These are phyloP conservation scores for Pocota personata DNA, from an alignment of 2,888 invertebrate genomes.

Conservation along the genomic window DNA sequence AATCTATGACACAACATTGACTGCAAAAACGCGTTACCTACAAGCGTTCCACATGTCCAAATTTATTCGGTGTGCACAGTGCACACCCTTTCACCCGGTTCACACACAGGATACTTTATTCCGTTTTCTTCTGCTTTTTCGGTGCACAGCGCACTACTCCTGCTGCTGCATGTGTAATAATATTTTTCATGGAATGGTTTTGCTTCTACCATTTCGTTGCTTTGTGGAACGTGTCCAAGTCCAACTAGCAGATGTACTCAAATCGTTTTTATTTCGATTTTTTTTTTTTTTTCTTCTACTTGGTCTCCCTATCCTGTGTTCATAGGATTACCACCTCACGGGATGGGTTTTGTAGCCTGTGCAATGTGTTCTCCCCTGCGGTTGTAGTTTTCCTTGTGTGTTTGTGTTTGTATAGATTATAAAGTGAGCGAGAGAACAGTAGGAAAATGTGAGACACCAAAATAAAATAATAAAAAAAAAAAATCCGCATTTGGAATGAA, in stretches of 20 bases:
- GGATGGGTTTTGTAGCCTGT: slow-evolving; percentile 12
- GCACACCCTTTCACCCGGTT: slow-evolving; percentile 34
- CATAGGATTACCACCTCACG: slow-evolving; percentile 51
- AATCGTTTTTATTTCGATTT: slow-evolving; percentile 38
- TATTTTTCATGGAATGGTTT: slow-evolving; percentile 48
- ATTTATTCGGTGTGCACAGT: slow-evolving; percentile 35
- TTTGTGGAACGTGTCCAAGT: slow-evolving; percentile 72
- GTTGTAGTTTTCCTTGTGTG: slow-evolving; percentile 58
- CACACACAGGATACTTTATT: slow-evolving; percentile 45
- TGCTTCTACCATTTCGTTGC: slow-evolving; percentile 63
- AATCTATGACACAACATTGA: slow-evolving; percentile 41
- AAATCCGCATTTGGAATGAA: slow-evolving; percentile 65
- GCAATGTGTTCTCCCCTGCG: slow-evolving; percentile 62
- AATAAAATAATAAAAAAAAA: slow-evolving; percentile 19
- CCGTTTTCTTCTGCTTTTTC: slow-evolving; percentile 31
- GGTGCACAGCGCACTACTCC: background rate
- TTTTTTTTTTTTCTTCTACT: slow-evolving; percentile 30
- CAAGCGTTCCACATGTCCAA: slow-evolving; percentile 59
- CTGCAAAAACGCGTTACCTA: slow-evolving; percentile 1
- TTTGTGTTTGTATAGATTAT: slow-evolving; percentile 55
- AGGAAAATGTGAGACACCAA: slow-evolving; percentile 59
- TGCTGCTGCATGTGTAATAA: slow-evolving; percentile 33
- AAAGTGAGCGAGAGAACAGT: slow-evolving; percentile 62
- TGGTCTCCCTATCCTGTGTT: slow-evolving; percentile 34
- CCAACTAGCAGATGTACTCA: slow-evolving; percentile 69